Evolutionary conservation across 92 coral and sea anemone species (phyloP), one percentile per base, ranked within the genome.

Genomic region (Micromussa lordhowensis): DNA sequence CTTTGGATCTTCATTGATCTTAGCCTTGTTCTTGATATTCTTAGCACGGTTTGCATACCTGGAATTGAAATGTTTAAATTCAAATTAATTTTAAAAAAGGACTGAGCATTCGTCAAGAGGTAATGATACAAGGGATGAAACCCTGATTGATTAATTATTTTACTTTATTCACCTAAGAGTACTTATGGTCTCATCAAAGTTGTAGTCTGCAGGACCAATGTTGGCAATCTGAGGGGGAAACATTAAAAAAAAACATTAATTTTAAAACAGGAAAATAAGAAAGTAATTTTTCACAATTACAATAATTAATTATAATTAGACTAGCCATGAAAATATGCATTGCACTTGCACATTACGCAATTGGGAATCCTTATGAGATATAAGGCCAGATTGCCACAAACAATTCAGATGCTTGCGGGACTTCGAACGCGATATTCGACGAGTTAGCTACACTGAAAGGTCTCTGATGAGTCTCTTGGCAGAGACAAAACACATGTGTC

Each of bases 41-140:
- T 97, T 97, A 53, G 99, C 99, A 85, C 98, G 92, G 91, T 94
- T 97, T 68, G 99, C 99, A 96, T 97, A 97, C 84, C 99, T 96
- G 82, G n/a, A 15, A 26, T 17, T 70, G 19, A 49, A 70, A 21
- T 70, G 26, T 5, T 29, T 8, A 44, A 14, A 1, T 51, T 18
- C 9, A 49, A 29, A 58, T 36, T 5, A 17, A 21, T 13, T 1
- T 2, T 21, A 71, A 30, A 6, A 31, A 15, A 71, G 40, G 7
- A 18, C 38, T 3, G 3, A 44, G 12, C 51, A 44, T 44, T 44
- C 51, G 12, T 44, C 9, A 9, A 44, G 61, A 16, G 3, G 22
- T 55, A 19, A 19, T 16, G 61, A 55, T 19, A 15, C 5, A 17
- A 55, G 3, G 22, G 11, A 15, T 55, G n/a, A 55, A 59, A 17